Base-by-base conservation (phyloP, 2,888 invertebrate species). In the Cryptosula pallasiana region DNA sequence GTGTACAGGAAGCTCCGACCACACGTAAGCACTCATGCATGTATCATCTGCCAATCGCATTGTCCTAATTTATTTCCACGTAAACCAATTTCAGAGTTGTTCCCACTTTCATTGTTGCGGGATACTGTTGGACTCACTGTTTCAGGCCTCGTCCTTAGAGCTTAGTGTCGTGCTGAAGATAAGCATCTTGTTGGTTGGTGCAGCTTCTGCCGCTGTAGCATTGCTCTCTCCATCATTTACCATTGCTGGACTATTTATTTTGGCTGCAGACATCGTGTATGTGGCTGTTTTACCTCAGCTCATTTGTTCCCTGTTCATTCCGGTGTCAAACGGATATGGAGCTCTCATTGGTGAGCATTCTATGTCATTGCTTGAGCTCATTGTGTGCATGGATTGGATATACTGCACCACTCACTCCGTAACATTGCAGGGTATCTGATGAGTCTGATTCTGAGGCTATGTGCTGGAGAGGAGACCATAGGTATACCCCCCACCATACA, bases 381-480 rank as follows among this genome's bases (percentile, higher is more conserved):
- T 20, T 45, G 20, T 9, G 20, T 45, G 45, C 45, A 13, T 45
- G 45, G 45, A 20, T 20, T 45, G 20, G 20, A 45, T 20, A 45
- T 20, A 45, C 45, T 45, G 9, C 20, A 45, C 9, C 45, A 45
- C 20, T 45, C 20, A 45, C 45, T 13, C 45, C 20, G 45, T 45
- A n/a, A n/a, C 82, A 20, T 70, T 36, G 3, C 32, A 70, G 70
- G 76, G 32, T 85, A 72, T 86, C 88, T 93, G 74, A 89, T 94
- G 76, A 95, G 94, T 0, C 83, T 92, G 75, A 90, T 94, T 55
- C 77, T 85, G 74, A 89, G 96, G 1, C 85, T 95, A 70, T 89
- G 92, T 0, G 95, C 96, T 0, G 93, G 97, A 0, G 97, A 97
- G 86, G 89, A 90, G 72, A 85, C 93, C 78, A 88, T 97, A 81